Evolutionary conservation across 2,113 vertebrate genomes (phyloP).

Genomic region (human (Homo sapiens)): GRCh38 chr9:6907501-6908000

Average conservation of each 20-base stretch:
- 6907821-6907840: conserved; percentile 28
- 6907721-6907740: conserved; percentile 37
- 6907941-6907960: conserved; percentile 57
- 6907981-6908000: conserved; percentile 58
- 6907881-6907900: conserved; percentile 36
- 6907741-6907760: conserved; percentile 1
- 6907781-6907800: conserved; percentile 39
- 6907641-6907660: neutral
- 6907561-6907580: neutral
- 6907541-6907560: conserved; percentile 8
- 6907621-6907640: neutral
- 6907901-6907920: conserved; percentile 10
- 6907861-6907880: conserved; percentile 27
- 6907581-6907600: neutral
- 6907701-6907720: conserved; percentile 7
- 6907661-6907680: neutral
- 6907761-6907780: neutral
- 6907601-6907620: neutral
- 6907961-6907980: conserved; percentile 84
- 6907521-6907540: neutral
- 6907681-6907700: neutral
- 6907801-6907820: neutral
- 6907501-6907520: neutral
- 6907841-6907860: conserved; percentile 27
- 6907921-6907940: neutral